These are phyloP conservation scores for Theristus sp. DNA, from an alignment of 2,888 invertebrate species.

Conservation along the genomic window DNA sequence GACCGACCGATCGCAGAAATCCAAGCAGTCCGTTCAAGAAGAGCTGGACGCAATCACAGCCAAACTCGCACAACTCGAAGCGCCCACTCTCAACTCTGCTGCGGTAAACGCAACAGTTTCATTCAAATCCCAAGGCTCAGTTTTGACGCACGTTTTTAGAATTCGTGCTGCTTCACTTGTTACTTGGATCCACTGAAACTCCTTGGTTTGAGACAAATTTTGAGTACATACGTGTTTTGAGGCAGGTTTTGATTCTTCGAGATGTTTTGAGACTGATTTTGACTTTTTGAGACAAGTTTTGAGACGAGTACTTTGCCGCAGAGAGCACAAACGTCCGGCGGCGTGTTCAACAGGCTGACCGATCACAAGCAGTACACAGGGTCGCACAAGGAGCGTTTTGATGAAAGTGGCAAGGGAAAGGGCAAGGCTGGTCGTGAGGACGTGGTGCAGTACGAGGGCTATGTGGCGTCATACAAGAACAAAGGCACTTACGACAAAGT, in stretches of 20 bases:
- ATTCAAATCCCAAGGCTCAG: background rate
- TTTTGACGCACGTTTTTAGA: background rate
- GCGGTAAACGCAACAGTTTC: constrained; percentile 8
- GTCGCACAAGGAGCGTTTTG: constrained; percentile 13
- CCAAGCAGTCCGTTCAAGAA: constrained; percentile 21
- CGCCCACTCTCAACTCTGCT: constrained; percentile 19
- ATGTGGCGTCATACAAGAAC: constrained; percentile 30
- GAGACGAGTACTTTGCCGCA: too few relatives aligned
- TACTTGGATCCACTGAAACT: too few relatives aligned
- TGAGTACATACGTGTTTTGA: too few relatives aligned
- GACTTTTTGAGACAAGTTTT: too few relatives aligned
- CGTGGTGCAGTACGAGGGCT: constrained; percentile 19
- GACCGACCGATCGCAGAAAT: constrained; percentile 18
- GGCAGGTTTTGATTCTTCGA: too few relatives aligned
- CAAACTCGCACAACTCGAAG: constrained; percentile 20
- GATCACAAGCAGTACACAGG: constrained; percentile 23
- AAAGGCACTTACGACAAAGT: constrained; percentile 29
- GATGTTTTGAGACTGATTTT: too few relatives aligned
- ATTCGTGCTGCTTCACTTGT: background rate
- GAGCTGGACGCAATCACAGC: constrained; percentile 24
- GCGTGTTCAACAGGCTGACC: constrained; percentile 27
- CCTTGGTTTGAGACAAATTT: too few relatives aligned
- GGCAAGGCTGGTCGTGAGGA: constrained; percentile 27
- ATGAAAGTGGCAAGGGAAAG: constrained; percentile 25
- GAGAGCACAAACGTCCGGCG: constrained; percentile 8